Base-by-base conservation (phyloP, 1,140 invertebrate species). In the Cataglyphis hispanica region DNA sequence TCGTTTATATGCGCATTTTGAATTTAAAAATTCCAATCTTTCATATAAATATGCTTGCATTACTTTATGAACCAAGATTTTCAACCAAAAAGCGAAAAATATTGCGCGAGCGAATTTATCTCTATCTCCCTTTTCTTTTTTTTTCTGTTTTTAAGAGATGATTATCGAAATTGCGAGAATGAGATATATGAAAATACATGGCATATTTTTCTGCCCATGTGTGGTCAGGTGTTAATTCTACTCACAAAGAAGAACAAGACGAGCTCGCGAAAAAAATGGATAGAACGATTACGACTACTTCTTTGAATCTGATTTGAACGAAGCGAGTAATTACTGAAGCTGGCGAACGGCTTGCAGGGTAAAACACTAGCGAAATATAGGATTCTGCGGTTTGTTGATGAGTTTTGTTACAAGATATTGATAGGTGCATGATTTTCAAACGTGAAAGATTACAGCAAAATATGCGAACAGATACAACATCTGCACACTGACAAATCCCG, bases 381-480 rank as follows among this genome's bases (percentile, higher is more conserved):
- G 84, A 86, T 87, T 91, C 76, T 85, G 85, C 74, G 67, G 66
- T 90, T 92, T 92, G 92, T 92, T 92, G 85, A 92, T 91, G 88
- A 88, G 74, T 93, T 93, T 93, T 92, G 90, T 93, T 93, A 91
- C 66, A 37, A 89, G 74, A 84, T 88, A 86, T 69, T 88, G 67
- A 80, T 90, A 80, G 63, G 37, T 66, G 56, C 43, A 86, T 85
- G 56, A 88, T 60, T 27, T 74, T 78, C 40, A 43, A 85, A 76
- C 50, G 25, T 37, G 63, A 83, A 74, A 70, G 61, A 75, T 58
- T 87, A 84, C 84, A 63, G 50, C 53, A 53, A 85, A 85, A 63
- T 67, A 67, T 86, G 56, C 60, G 77, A 81, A 84, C 50, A 84
- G 16, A 60, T 40, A 31, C 37, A 43, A 37, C 31, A 78, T 78